phyloP scores from a whole-genome alignment of 2,797 vertebrate species.

The Gastrophryne carolinensis region DNA sequence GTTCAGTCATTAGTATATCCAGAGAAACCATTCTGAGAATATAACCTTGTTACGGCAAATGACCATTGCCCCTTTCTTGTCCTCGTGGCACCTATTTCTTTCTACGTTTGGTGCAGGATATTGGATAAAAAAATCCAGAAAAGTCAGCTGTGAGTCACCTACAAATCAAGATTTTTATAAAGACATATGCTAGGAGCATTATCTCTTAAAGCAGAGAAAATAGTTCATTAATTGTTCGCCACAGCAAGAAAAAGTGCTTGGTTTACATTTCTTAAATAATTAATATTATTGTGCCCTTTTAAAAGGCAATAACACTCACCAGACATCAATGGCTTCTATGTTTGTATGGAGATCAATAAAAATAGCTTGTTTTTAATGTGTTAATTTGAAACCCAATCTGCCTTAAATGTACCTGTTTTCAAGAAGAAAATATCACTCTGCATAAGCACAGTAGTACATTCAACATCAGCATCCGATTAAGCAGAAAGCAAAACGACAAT shows the following conservation, averaged over 20 bases:
- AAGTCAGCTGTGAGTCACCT: not conserved
- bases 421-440: not conserved
- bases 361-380: slow-evolving; percentile 32
- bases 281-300: slow-evolving; percentile 47
- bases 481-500: no score
- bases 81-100: no score
- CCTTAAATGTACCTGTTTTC: slow-evolving; percentile 6
- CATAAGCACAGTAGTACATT: no score
- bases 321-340: slow-evolving; percentile 41
- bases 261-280: slow-evolving; percentile 45
- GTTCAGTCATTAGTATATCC: no score
- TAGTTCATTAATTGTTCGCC: slow-evolving; percentile 1
- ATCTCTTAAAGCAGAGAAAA: not conserved
- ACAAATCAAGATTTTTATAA: not conserved
- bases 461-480: no score
- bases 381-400: slow-evolving; percentile 21
- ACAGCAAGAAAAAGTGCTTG: slow-evolving; percentile 28
- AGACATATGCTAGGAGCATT: slow-evolving; percentile 5
- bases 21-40: no score
- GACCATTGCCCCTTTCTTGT: no score
- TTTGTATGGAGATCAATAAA: slow-evolving; percentile 42
- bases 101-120: no score
- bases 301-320: slow-evolving; percentile 30
- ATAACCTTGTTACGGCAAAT: no score
- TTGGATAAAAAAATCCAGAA: no score